phyloP scores from a whole-genome alignment of 2,888 invertebrate genomes.

The Prosopocoilus inquinatus region DNA sequence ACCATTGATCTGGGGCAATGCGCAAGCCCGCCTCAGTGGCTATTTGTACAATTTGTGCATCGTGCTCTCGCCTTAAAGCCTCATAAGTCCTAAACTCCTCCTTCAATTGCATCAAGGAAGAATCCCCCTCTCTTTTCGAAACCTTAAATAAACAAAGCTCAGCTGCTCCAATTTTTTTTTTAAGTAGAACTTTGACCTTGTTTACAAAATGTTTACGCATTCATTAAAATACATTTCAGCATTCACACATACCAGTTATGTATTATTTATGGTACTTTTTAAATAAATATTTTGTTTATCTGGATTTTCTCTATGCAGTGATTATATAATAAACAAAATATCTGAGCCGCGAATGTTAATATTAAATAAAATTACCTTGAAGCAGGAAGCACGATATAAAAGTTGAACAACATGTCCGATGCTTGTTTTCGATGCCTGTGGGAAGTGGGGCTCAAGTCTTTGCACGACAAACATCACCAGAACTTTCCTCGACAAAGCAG shows the following conservation, averaged over 20 bases:
- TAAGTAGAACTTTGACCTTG: no score
- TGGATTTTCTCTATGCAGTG: no score
- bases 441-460: constrained; percentile 90
- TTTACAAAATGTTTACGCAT: no score
- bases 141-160: constrained; percentile 57
- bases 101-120: constrained; percentile 96
- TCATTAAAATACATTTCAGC: no score
- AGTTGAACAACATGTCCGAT: constrained; percentile 99
- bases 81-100: constrained; percentile 97
- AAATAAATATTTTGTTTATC: no score
- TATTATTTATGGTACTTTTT: no score
- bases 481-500: constrained; percentile 88
- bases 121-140: constrained; percentile 93
- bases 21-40: constrained; percentile 95
- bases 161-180: no score
- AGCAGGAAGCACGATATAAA: constrained; percentile 95
- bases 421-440: constrained; percentile 97
- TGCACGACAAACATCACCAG: constrained; percentile 99
- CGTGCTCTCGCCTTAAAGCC: constrained; percentile 89
- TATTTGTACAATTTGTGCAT: constrained; percentile 97
- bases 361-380: constrained; percentile 80
- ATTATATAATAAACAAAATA: no score
- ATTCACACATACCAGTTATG: no score
- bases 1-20: constrained; percentile 99
- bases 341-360: no score